These are phyloP conservation scores for Peromyscus leucopus DNA, from an alignment of 2,113 vertebrate genomes.

Conservation along the genomic window DNA sequence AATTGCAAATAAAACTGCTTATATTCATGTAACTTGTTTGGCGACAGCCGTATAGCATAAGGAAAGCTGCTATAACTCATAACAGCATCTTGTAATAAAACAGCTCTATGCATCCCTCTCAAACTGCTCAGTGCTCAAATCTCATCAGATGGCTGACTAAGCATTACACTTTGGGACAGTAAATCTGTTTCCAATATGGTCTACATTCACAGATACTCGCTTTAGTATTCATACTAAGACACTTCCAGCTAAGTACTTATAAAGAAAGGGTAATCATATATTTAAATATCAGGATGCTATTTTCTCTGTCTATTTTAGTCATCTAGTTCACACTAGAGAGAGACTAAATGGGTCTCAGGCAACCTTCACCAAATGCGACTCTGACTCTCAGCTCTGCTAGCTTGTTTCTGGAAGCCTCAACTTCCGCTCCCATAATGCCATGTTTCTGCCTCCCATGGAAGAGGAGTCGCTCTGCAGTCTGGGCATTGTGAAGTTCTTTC, in stretches of 20 bases:
- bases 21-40: constrained; percentile 88
- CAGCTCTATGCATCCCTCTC: constrained; percentile 89
- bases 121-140: constrained; percentile 88
- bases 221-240: constrained; percentile 83
- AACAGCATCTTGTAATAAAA: constrained; percentile 91
- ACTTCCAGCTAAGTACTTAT: constrained; percentile 86
- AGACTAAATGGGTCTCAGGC: constrained; percentile 52
- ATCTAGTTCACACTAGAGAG: constrained; percentile 67
- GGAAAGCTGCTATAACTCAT: constrained; percentile 90
- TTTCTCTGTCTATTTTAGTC: constrained; percentile 83
- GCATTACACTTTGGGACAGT: constrained; percentile 90
- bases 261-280: constrained; percentile 80
- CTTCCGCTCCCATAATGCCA: not conserved
- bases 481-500: not conserved
- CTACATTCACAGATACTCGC: constrained; percentile 86
- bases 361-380: constrained; percentile 17
- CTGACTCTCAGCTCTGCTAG: not conserved
- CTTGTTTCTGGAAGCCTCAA: not conserved
- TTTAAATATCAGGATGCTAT: constrained; percentile 85
- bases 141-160: constrained; percentile 92
- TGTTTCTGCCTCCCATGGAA: not conserved
- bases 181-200: constrained; percentile 91
- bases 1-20: constrained; percentile 89
- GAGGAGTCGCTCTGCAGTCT: not conserved
- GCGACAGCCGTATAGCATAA: constrained; percentile 89